Evolutionary conservation across 2,888 invertebrate species (phyloP).

Genomic region (Cephus runcator): DNA sequence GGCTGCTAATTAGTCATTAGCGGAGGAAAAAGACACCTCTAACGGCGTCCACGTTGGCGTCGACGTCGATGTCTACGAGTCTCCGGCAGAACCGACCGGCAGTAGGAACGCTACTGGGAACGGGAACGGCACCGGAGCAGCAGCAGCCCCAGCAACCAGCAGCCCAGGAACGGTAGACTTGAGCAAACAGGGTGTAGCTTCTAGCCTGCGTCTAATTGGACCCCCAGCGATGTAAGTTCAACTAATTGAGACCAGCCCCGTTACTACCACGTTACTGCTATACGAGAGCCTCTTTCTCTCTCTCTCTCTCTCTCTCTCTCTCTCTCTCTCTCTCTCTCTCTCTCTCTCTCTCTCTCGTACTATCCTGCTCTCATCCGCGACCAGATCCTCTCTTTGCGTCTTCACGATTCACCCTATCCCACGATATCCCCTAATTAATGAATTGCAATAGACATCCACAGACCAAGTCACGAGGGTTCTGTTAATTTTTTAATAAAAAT

Average conservation of each 20-base stretch:
- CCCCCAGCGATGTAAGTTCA: constrained; percentile 64
- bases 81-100: constrained; percentile 9
- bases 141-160: constrained; percentile 22
- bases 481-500: background rate
- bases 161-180: constrained; percentile 51
- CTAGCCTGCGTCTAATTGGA: constrained; percentile 65
- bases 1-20: constrained; percentile 66
- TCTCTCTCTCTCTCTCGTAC: background rate
- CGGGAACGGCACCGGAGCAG: constrained; percentile 16
- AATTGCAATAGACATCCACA: background rate
- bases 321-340: no score
- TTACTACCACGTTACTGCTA: constrained; percentile 6
- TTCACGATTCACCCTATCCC: background rate
- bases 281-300: background rate
- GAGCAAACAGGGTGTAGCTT: constrained; percentile 63
- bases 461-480: background rate
- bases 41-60: constrained; percentile 17
- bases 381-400: background rate
- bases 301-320: no score
- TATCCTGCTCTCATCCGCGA: background rate
- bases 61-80: constrained; percentile 12
- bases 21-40: constrained; percentile 63
- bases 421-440: background rate
- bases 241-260: constrained; percentile 64
- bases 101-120: constrained; percentile 26